Percentiles rank a stretch among this genome's conserved stretches.
phyloP scores from a whole-genome alignment of 2,888 invertebrate genomes.

The Lacanobia oleracea region DNA sequence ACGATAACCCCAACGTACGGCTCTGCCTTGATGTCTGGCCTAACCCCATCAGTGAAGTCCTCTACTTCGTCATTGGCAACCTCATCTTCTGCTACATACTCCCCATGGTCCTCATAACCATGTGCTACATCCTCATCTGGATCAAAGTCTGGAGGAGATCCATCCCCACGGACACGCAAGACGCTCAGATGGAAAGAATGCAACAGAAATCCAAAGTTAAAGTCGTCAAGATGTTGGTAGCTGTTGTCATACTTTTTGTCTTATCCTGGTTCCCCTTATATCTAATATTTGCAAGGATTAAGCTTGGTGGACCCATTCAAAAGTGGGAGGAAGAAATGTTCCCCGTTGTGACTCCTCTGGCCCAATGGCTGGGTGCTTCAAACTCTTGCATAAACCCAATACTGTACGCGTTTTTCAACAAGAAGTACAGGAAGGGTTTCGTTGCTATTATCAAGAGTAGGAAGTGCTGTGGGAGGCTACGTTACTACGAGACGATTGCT shows the following conservation, averaged over 20 bases:
- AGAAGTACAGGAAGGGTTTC: slow-evolving; percentile 97
- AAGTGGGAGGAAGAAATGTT: slow-evolving; percentile 95
- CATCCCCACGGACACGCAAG: slow-evolving; percentile 97
- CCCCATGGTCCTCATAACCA: slow-evolving; percentile 97
- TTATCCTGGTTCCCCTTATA: slow-evolving; percentile 98
- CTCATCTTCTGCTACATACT: slow-evolving; percentile 97
- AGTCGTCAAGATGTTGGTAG: slow-evolving; percentile 98
- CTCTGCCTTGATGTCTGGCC: slow-evolving; percentile 97
- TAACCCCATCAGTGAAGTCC: slow-evolving; percentile 94
- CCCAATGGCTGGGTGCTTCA: slow-evolving; percentile 97
- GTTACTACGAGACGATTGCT: slow-evolving; percentile 96
- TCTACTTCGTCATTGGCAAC: slow-evolving; percentile 97
- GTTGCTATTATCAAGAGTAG: slow-evolving; percentile 96
- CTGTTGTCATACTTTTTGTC: slow-evolving; percentile 97
- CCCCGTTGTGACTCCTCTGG: slow-evolving; percentile 95
- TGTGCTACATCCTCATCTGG: slow-evolving; percentile 98
- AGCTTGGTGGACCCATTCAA: slow-evolving; percentile 94
- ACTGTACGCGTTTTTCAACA: slow-evolving; percentile 98
- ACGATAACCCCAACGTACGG: slow-evolving; percentile 93
- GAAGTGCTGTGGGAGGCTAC: slow-evolving; percentile 95
- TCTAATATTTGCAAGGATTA: slow-evolving; percentile 96
- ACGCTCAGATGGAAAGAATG: slow-evolving; percentile 97
- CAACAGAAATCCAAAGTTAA: slow-evolving; percentile 98
- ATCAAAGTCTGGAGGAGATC: slow-evolving; percentile 96
- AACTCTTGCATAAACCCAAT: slow-evolving; percentile 99